Evolutionary conservation across 2,797 vertebrate genomes (phyloP).

Genomic region (Brachyrhaphis roseni): DNA sequence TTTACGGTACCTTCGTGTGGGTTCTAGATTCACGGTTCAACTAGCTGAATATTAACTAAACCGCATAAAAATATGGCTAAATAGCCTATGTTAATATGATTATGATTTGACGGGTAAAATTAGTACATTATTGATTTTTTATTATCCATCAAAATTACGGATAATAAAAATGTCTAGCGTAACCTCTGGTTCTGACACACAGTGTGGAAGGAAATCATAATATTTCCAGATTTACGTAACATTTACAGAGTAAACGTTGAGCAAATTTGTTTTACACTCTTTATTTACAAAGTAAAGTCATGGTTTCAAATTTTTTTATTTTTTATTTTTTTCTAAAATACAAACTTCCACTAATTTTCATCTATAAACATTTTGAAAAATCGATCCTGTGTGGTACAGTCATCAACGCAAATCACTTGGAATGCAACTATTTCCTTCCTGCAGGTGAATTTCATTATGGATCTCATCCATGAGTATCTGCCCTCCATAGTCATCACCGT

Average conservation of each 20-base stretch:
- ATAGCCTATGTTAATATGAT: too few species aligned
- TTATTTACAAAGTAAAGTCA: not conserved
- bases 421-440: slow-evolving; percentile 10
- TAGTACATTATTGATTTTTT: too few species aligned
- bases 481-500: slow-evolving; percentile 96
- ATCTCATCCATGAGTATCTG: slow-evolving; percentile 91
- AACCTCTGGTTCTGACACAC: not conserved
- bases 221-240: not conserved
- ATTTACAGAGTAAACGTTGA: not conserved
- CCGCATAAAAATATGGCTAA: too few species aligned
- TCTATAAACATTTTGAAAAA: not conserved
- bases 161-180: too few species aligned
- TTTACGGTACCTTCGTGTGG: too few species aligned
- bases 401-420: too few species aligned
- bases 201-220: not conserved
- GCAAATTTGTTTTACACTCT: not conserved
- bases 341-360: not conserved
- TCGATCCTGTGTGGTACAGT: not conserved
- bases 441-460: slow-evolving; percentile 76
- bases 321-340: not conserved
- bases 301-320: not conserved
- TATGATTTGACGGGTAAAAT: too few species aligned
- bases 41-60: too few species aligned
- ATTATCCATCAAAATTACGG: too few species aligned
- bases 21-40: too few species aligned